phyloP scores from a whole-genome alignment of 2,888 invertebrate genomes.

The Drosophila melanosoma region DNA sequence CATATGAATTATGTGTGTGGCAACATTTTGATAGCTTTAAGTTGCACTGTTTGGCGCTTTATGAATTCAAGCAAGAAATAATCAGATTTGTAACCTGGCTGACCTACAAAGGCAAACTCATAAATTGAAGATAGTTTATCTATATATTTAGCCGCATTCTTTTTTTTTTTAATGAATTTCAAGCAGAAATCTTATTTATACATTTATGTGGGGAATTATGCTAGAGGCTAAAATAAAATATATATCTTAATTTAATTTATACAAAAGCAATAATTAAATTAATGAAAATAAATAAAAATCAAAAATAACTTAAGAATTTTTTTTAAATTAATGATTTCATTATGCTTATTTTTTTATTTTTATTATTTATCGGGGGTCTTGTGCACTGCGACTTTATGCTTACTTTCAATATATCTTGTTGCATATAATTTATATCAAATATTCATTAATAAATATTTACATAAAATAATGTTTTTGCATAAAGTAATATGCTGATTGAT shows the following conservation, averaged over 20 bases:
- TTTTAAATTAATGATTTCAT: not conserved
- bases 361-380: too few relatives aligned
- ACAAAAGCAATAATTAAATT: not conserved
- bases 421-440: not conserved
- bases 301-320: not conserved
- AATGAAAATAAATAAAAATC: not conserved
- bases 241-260: not conserved
- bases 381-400: too few relatives aligned
- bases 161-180: not conserved
- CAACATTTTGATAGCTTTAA: slow-evolving; percentile 19
- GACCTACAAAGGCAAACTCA: not conserved
- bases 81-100: not conserved
- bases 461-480: not conserved
- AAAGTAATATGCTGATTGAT: slow-evolving; percentile 12
- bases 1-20: slow-evolving; percentile 4
- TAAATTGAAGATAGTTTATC: not conserved
- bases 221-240: not conserved
- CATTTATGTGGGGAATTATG: not conserved
- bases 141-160: not conserved
- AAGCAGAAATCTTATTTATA: not conserved
- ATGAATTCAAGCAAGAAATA: not conserved
- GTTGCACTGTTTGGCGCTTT: not conserved
- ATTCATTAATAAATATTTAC: not conserved
- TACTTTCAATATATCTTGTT: not conserved
- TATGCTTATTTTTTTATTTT: not conserved